Evolutionary conservation across 2,888 invertebrate genomes (phyloP).

Genomic region (Apocheima hispidaria): DNA sequence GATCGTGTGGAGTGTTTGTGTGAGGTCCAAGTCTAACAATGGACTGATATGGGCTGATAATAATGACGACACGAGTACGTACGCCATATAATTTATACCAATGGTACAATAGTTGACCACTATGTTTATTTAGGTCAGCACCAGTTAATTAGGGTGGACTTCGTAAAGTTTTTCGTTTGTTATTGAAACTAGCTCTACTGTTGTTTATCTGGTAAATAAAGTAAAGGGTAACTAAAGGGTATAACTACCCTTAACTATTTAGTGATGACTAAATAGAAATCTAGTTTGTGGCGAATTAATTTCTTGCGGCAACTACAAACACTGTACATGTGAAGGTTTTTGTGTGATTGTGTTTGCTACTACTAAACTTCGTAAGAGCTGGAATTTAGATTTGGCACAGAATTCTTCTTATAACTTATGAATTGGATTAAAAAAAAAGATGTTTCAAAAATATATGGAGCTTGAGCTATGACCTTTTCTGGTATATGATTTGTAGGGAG

Average conservation of each 20-base stretch:
- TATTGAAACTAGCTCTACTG: slow-evolving; percentile 47
- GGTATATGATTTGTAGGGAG: no score
- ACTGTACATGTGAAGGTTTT: neutral
- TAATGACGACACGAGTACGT: neutral
- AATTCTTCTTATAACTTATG: no score
- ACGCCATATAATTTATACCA: slow-evolving; percentile 10
- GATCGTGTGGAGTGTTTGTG: no score
- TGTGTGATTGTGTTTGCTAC: neutral
- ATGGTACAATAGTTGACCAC: slow-evolving; percentile 19
- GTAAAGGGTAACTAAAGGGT: slow-evolving; percentile 31
- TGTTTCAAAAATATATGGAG: no score
- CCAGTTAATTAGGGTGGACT: slow-evolving; percentile 47
- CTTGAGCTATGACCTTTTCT: no score
- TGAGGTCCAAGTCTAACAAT: no score
- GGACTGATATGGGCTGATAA: neutral
- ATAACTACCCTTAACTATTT: slow-evolving; percentile 14
- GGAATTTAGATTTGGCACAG: no score
- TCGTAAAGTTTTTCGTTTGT: slow-evolving; percentile 47
- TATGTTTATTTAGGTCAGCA: slow-evolving; percentile 46
- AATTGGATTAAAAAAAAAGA: no score
- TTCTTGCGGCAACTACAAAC: slow-evolving; percentile 1
- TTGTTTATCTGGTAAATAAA: slow-evolving; percentile 51
- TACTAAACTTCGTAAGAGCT: no score
- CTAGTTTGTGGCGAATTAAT: slow-evolving; percentile 17
- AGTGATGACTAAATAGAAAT: slow-evolving; percentile 23